Conservation (phyloP, 2,797 vertebrate species). For the Leptatherina wallacei region DNA sequence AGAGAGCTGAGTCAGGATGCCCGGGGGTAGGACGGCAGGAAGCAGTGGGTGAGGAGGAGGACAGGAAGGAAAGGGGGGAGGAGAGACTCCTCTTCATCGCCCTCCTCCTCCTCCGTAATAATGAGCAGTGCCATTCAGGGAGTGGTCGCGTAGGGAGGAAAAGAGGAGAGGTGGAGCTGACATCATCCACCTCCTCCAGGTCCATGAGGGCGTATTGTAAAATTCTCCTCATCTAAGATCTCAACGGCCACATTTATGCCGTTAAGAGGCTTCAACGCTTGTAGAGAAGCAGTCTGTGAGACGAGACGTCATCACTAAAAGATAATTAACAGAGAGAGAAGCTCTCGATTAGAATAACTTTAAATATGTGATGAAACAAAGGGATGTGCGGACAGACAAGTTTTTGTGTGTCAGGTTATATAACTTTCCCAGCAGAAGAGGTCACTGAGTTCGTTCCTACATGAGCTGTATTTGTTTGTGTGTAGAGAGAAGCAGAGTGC, state of each 20-base stretch:
- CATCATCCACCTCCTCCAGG: constrained; percentile 76
- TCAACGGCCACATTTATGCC: constrained; percentile 14
- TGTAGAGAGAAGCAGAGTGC: constrained; percentile 21
- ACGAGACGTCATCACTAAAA: neutral
- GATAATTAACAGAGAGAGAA: neutral
- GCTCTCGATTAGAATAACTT: constrained; percentile 1
- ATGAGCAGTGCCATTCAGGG: constrained; percentile 53
- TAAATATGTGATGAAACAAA: constrained; percentile 22
- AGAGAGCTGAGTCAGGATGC: constrained; percentile 72
- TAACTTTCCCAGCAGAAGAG: constrained; percentile 42
- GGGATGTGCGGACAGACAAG: constrained; percentile 15
- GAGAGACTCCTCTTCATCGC: constrained; percentile 65
- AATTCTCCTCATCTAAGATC: constrained; percentile 21
- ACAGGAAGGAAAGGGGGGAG: constrained; percentile 60
- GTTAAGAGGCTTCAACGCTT: constrained; percentile 19
- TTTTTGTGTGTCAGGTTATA: constrained; percentile 45
- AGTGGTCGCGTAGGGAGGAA: constrained; percentile 65
- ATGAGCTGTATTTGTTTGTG: constrained; percentile 16
- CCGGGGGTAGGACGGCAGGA: constrained; percentile 67
- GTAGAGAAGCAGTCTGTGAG: constrained; percentile 2
- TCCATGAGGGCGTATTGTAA: constrained; percentile 41
- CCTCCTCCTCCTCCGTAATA: constrained; percentile 64
- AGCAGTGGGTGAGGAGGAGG: constrained; percentile 68
- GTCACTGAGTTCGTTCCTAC: constrained; percentile 42
- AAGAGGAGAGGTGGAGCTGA: constrained; percentile 77